Percentiles rank a stretch among this genome's conserved stretches.
Conservation (phyloP, 2,113 vertebrate genomes). For the Cariama cristata region DNA sequence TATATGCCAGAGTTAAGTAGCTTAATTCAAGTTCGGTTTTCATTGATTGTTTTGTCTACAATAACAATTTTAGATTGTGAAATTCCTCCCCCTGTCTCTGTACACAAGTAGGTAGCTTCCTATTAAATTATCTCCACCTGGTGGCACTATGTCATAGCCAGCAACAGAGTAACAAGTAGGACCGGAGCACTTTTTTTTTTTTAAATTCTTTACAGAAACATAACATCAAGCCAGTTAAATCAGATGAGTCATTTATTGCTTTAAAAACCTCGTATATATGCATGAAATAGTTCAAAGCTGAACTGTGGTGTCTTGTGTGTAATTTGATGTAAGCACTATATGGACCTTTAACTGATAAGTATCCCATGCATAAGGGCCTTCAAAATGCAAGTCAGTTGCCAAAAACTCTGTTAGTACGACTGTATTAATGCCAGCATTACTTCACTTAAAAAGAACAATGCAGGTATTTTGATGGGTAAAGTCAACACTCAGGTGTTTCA, state of each 20-base stretch:
- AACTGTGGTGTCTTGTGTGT: not conserved
- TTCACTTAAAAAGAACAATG: not conserved
- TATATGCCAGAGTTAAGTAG: not conserved
- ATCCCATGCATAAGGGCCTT: not conserved
- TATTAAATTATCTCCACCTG: conserved; percentile 56
- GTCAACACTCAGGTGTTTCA: not conserved
- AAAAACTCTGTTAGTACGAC: not conserved
- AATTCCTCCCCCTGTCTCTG: not conserved
- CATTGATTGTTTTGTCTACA: not conserved
- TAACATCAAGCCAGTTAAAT: not conserved
- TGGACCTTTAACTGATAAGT: not conserved
- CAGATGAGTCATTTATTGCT: not conserved
- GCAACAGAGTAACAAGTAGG: not conserved
- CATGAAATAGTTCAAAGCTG: not conserved
- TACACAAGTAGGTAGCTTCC: not conserved
- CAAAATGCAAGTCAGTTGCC: not conserved
- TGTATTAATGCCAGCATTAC: not conserved
- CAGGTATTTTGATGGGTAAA: not conserved
- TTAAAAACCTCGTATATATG: not conserved
- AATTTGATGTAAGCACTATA: not conserved
- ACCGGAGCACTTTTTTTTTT: not conserved
- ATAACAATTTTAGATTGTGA: not conserved
- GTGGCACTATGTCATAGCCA: conserved; percentile 64
- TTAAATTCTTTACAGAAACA: not conserved
- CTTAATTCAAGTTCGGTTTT: not conserved